Conservation (phyloP, 2,888 invertebrate species). For the Iphiclides podalirius region DNA sequence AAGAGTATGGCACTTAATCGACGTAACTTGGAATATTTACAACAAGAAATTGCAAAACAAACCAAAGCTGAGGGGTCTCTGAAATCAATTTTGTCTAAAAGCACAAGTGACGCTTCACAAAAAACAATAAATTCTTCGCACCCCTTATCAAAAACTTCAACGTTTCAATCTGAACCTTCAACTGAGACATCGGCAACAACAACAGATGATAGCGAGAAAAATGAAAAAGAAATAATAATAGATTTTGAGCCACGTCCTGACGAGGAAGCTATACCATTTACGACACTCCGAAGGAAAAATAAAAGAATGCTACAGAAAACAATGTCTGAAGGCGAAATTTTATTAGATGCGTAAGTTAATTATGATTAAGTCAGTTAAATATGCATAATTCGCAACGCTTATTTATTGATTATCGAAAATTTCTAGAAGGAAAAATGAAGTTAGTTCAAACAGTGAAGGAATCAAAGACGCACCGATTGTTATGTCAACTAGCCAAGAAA, state of each 20-base stretch:
- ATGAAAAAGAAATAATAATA: conserved; percentile 90
- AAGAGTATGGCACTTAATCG: conserved; percentile 77
- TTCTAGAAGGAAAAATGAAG: conserved; percentile 70
- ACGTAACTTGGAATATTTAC: conserved; percentile 71
- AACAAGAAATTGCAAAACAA: conserved; percentile 77
- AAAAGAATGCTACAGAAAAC: conserved; percentile 85
- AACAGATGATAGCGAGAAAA: conserved; percentile 79
- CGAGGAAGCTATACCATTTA: conserved; percentile 82
- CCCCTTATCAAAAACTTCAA: conserved; percentile 71
- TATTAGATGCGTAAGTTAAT: conserved; percentile 77
- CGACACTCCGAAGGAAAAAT: conserved; percentile 72
- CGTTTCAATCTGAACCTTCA: conserved; percentile 76
- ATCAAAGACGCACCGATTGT: conserved; percentile 71
- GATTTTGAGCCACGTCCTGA: conserved; percentile 90
- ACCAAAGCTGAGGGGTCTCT: conserved; percentile 59
- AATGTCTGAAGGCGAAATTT: conserved; percentile 89
- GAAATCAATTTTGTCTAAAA: conserved; percentile 67
- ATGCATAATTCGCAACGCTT: too few relatives aligned
- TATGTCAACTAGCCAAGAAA: conserved; percentile 83
- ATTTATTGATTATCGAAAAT: background rate
- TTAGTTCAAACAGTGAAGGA: conserved; percentile 67
- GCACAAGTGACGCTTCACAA: conserved; percentile 69
- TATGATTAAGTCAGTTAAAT: background rate
- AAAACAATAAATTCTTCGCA: conserved; percentile 64
- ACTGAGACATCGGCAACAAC: conserved; percentile 76